phyloP scores from a whole-genome alignment of 2,888 invertebrate genomes.

The Oeneis ivallda region DNA sequence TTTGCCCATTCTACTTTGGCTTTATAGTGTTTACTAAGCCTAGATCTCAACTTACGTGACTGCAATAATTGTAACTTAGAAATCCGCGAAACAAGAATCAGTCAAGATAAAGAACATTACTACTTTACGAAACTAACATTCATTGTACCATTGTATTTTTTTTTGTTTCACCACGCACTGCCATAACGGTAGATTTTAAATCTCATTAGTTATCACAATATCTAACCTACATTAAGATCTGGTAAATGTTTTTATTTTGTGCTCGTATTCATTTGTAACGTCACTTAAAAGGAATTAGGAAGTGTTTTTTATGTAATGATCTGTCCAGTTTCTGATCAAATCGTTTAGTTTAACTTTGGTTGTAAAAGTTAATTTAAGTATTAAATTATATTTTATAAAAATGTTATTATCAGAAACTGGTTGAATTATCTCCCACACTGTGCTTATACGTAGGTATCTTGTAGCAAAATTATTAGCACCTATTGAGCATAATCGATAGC shows the following conservation, averaged over 20 bases:
- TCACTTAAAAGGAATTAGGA: slow-evolving; percentile 45
- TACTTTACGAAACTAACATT: slow-evolving; percentile 52
- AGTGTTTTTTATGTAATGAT: slow-evolving; percentile 41
- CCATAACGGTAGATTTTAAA: slow-evolving; percentile 70
- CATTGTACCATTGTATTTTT: slow-evolving; percentile 69
- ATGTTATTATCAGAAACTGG: slow-evolving; percentile 10
- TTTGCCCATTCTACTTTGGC: no score
- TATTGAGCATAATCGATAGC: slow-evolving; percentile 42
- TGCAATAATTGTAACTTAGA: slow-evolving; percentile 39
- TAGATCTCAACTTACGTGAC: slow-evolving; percentile 1
- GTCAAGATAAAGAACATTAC: slow-evolving; percentile 68
- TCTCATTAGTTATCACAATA: slow-evolving; percentile 81
- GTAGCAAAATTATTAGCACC: slow-evolving; percentile 41
- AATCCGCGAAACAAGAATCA: slow-evolving; percentile 58
- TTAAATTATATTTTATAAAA: slow-evolving; percentile 18
- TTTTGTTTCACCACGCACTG: slow-evolving; percentile 68
- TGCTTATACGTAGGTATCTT: slow-evolving; percentile 36
- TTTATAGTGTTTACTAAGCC: no score
- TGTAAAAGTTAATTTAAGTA: slow-evolving; percentile 21
- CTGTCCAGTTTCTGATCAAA: slow-evolving; percentile 24
- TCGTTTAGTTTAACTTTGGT: slow-evolving; percentile 31
- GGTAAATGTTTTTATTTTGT: slow-evolving; percentile 71
- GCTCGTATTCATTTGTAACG: slow-evolving; percentile 52
- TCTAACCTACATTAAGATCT: slow-evolving; percentile 78
- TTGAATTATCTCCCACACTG: slow-evolving; percentile 23